Evolutionary conservation across 2,113 vertebrate genomes (phyloP), one percentile per base, ranked within the genome.

Genomic region (Gadus chalcogrammus): DNA sequence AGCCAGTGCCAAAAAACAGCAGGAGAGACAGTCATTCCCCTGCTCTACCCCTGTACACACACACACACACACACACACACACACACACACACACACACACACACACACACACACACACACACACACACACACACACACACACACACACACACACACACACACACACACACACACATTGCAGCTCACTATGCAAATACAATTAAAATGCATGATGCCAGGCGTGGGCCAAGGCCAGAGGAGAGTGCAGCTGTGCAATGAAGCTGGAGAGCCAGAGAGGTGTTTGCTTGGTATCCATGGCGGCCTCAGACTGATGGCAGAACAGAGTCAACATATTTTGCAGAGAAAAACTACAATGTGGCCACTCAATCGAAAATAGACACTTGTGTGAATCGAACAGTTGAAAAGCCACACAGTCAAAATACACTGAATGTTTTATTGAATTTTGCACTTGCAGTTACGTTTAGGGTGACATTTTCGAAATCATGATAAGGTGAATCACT

Each of bases 11-110:
- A 84, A 71, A 85, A 77, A 79, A 70, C 78, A 75, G 75, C 61
- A 60, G 71, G 81, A 81, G 68, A 73, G 38, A 76, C 75, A 80
- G 73, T 71, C 64, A 70, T 75, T 74, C 61, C 77, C 74, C 86
- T 82, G 72, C 82, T 82, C 79, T 72, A 52, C 35, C 48, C 48
- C 66, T 77, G 66, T 77, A 74, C 83, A 81, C 80, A 83, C 71
- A 78, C 69, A 64, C 66, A 22, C 66, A 58, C 66, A 69, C 24
- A 75, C 71, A 31, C 75, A 0, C 42, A 9, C 42, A 2, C 42
- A 42, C 38, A 42, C 38, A 11, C 38, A 42, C 38, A 8, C 11
- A 42, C 38, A 42, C 38, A 42, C 38, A 42, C 38, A 8, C 38
- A 42, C 38, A 42, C 11, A 42, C 38, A 42, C 11, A 11, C 38